phyloP scores from a whole-genome alignment of 1,140 invertebrate genomes.

The Dendroctonus ponderosae region DNA sequence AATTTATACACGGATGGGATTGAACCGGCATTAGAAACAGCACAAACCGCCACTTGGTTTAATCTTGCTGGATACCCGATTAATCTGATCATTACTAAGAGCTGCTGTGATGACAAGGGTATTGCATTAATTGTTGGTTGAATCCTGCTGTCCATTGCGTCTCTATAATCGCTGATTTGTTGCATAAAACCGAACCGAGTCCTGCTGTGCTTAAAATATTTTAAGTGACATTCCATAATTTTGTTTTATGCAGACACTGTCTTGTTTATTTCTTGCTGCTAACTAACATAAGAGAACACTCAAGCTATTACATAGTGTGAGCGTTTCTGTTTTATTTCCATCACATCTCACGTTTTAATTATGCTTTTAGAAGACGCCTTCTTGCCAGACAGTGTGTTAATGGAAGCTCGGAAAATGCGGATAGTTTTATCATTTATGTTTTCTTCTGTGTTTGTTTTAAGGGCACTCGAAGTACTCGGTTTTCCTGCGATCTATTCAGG shows the following conservation, averaged over 20 bases:
- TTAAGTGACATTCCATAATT: too few relatives aligned
- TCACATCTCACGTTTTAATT: conserved; percentile 47
- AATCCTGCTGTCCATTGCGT: neutral
- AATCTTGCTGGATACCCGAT: conserved; percentile 12
- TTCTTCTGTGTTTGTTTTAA: conserved; percentile 11
- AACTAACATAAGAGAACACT: conserved; percentile 15
- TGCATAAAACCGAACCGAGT: too few relatives aligned
- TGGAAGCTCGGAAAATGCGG: conserved; percentile 34
- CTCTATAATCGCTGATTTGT: too few relatives aligned
- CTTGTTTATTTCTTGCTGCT: too few relatives aligned
- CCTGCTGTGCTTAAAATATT: too few relatives aligned
- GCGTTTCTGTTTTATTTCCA: conserved; percentile 38
- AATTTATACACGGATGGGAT: conserved; percentile 8
- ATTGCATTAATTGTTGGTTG: conserved; percentile 14
- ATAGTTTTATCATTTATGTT: conserved; percentile 38
- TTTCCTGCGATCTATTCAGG: too few relatives aligned
- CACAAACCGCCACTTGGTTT: conserved; percentile 16
- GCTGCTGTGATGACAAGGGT: conserved; percentile 9
- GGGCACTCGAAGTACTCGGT: too few relatives aligned
- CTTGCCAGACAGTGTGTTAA: conserved; percentile 32
- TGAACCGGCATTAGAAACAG: conserved; percentile 10
- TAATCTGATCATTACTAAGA: conserved; percentile 9
- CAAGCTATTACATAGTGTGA: conserved; percentile 4
- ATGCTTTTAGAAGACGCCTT: conserved; percentile 42
- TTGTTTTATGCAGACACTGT: too few relatives aligned